These are phyloP conservation scores for Hormaphis cornu DNA, from an alignment of 1,140 invertebrate species.

Conservation along the genomic window DNA sequence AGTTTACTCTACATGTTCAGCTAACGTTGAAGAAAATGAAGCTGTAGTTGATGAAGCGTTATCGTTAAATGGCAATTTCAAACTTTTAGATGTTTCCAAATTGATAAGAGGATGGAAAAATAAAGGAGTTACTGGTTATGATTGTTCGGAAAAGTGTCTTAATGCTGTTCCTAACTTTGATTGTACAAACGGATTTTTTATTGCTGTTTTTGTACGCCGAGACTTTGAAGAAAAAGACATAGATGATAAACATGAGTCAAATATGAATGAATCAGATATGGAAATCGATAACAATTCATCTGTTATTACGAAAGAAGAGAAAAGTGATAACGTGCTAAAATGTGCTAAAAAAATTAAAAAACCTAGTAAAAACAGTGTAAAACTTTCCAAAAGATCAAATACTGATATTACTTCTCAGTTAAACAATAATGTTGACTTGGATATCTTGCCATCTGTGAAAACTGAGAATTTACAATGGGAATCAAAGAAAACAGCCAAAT, in stretches of 20 bases:
- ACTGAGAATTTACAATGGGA: too few species aligned
- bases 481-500: not conserved
- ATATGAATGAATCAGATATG: not conserved
- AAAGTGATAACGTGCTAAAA: not conserved
- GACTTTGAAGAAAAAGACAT: not conserved
- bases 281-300: too few species aligned
- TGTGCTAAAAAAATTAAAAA: not conserved
- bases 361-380: too few species aligned
- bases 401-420: too few species aligned
- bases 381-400: too few species aligned
- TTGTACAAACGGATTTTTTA: constrained; percentile 86
- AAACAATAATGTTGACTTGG: too few species aligned
- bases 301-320: too few species aligned
- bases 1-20: constrained; percentile 91
- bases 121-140: constrained; percentile 54
- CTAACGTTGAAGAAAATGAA: constrained; percentile 87
- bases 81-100: constrained; percentile 51
- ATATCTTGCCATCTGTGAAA: too few species aligned
- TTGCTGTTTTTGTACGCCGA: constrained; percentile 60
- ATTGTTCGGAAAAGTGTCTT: constrained; percentile 61
- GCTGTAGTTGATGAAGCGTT: constrained; percentile 59
- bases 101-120: constrained; percentile 54
- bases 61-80: constrained; percentile 49
- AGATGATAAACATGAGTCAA: not conserved
- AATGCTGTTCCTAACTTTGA: constrained; percentile 64